These are phyloP conservation scores for Mobula birostris DNA, from an alignment of 2,113 vertebrate species.

Conservation along the genomic window DNA sequence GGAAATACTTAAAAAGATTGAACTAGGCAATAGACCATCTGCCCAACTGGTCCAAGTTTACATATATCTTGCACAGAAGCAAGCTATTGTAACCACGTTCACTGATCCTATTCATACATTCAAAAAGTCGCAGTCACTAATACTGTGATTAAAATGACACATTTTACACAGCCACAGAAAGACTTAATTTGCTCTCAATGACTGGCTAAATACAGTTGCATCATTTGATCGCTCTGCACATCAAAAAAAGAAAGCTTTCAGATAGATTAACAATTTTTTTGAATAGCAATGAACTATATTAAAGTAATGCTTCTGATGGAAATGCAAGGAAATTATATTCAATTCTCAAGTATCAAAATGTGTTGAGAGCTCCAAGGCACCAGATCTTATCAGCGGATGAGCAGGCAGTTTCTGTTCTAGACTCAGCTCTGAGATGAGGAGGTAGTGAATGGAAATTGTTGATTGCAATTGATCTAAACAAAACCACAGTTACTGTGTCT, in stretches of 20 bases:
- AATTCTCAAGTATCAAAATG: background rate
- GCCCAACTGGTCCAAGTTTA: background rate
- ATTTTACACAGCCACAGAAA: background rate
- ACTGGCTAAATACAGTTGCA: background rate
- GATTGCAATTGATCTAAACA: background rate
- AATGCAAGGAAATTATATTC: background rate
- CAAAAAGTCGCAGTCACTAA: background rate
- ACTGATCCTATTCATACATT: background rate
- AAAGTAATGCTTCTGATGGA: background rate
- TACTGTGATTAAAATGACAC: background rate
- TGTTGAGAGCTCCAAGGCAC: background rate
- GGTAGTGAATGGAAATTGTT: constrained; percentile 21
- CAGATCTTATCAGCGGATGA: constrained; percentile 25
- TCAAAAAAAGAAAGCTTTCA: background rate
- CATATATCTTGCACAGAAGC: background rate
- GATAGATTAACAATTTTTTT: background rate
- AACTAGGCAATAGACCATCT: background rate
- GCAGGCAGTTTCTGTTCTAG: constrained; percentile 22
- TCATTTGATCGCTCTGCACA: background rate
- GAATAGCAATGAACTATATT: background rate
- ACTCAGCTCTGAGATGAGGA: background rate
- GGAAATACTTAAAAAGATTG: background rate
- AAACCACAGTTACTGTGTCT: constrained; percentile 7
- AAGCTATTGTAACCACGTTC: background rate
- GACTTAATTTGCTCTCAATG: background rate